These are phyloP conservation scores for Caranx ignobilis DNA, from an alignment of 2,113 vertebrate genomes.

Conservation along the genomic window DNA sequence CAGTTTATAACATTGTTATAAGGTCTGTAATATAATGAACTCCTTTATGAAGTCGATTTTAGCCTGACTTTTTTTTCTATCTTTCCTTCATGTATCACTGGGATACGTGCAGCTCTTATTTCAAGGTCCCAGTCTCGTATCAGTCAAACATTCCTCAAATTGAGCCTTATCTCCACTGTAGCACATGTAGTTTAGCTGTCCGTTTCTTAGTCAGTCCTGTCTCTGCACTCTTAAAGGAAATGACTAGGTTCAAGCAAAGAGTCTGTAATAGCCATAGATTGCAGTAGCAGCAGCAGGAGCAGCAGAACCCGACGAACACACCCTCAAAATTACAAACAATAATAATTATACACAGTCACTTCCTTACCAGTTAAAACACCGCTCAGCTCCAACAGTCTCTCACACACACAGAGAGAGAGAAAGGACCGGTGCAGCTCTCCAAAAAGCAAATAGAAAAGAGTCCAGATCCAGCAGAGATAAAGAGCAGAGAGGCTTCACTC, in stretches of 20 bases:
- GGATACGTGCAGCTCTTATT: conserved; percentile 4
- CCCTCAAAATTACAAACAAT: conserved; percentile 57
- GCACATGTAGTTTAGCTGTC: conserved; percentile 53
- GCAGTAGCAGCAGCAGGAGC: conserved; percentile 10
- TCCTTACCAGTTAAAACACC: conserved; percentile 71
- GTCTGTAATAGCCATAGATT: conserved; percentile 21
- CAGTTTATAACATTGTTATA: conserved; percentile 25
- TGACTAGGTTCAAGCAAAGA: conserved; percentile 41
- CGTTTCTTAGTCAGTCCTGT: conserved; percentile 29
- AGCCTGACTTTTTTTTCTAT: neutral
- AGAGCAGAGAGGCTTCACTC: conserved; percentile 15
- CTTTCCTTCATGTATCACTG: neutral
- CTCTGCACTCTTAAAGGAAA: conserved; percentile 43
- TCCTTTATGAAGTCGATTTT: neutral
- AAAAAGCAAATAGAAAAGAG: conserved; percentile 50
- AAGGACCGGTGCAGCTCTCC: conserved; percentile 49
- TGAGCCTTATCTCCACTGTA: conserved; percentile 54
- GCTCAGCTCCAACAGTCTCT: conserved; percentile 36
- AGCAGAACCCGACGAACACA: conserved; percentile 22
- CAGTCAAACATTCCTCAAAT: conserved; percentile 57
- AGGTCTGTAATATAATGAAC: neutral
- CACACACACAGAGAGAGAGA: neutral
- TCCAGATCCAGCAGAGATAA: conserved; percentile 62
- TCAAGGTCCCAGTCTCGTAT: conserved; percentile 39
- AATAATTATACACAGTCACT: conserved; percentile 57